phyloP scores from a whole-genome alignment of 2,797 vertebrate species.

The Bradypodion ventrale region DNA sequence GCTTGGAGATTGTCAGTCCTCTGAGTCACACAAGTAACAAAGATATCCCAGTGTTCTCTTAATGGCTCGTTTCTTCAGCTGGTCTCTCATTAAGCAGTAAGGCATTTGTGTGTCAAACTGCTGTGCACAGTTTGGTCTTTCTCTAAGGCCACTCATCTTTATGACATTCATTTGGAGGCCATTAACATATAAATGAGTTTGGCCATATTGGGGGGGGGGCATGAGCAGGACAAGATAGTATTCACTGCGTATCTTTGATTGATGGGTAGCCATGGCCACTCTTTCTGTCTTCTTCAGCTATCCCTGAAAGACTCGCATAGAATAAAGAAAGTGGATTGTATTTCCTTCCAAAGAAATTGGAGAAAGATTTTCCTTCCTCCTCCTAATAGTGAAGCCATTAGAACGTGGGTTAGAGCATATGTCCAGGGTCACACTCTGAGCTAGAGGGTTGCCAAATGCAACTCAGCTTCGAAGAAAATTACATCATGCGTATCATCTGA shows the following conservation, averaged over 20 bases:
- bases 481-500: not conserved
- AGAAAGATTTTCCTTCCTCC: not conserved
- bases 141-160: slow-evolving; percentile 21
- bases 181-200: slow-evolving; percentile 40
- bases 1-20: not conserved
- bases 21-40: slow-evolving; percentile 1
- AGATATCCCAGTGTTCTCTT: slow-evolving; percentile 25
- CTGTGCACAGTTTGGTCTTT: not conserved
- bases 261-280: too few relatives aligned
- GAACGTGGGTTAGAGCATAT: too few relatives aligned
- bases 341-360: not conserved
- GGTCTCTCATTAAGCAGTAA: slow-evolving; percentile 30
- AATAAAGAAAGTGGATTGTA: not conserved
- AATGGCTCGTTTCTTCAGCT: slow-evolving; percentile 5
- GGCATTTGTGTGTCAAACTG: slow-evolving; percentile 36
- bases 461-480: not conserved
- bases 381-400: not conserved
- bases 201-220: not conserved
- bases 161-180: slow-evolving; percentile 17
- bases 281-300: not conserved
- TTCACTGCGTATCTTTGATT: not conserved
- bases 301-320: slow-evolving; percentile 1
- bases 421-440: not conserved
- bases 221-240: not conserved
- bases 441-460: too few relatives aligned